Conservation (phyloP, 2,888 invertebrate genomes). For the Euproctis similis region DNA sequence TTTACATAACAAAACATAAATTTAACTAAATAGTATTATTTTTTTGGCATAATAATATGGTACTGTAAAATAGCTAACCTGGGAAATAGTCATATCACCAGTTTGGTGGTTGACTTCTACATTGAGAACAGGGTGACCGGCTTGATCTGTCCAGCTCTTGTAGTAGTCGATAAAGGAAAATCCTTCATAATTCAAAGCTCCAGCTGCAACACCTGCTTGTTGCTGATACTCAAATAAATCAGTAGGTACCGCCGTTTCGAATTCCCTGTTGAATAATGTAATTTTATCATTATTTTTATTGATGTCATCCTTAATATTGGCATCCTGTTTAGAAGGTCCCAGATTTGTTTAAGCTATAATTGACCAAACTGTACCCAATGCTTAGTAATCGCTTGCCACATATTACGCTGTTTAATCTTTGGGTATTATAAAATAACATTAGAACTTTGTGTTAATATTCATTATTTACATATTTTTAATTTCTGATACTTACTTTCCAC, state of each 20-base stretch:
- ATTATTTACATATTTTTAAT: no score
- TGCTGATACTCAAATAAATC: slow-evolving; percentile 68
- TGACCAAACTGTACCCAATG: no score
- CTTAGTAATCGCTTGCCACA: no score
- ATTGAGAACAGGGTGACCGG: slow-evolving; percentile 76
- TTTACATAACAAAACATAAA: no score
- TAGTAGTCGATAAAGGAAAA: slow-evolving; percentile 58
- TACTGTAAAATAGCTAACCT: no score
- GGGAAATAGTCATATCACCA: slow-evolving; percentile 52
- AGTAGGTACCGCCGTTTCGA: slow-evolving; percentile 57
- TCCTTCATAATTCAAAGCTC: slow-evolving; percentile 48
- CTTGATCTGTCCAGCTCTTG: slow-evolving; percentile 72
- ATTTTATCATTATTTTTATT: slow-evolving; percentile 1
- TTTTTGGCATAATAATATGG: no score
- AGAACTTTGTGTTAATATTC: no score
- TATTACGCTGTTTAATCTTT: no score
- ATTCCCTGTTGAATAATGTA: slow-evolving; percentile 37
- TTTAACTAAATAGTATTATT: no score
- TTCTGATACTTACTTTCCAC: slow-evolving; percentile 47
- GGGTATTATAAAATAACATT: no score
- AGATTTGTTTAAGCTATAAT: no score
- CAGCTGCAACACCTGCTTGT: slow-evolving; percentile 29
- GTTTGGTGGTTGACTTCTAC: slow-evolving; percentile 65
- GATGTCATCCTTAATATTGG: not conserved
- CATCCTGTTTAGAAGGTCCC: no score